Evolutionary conservation across 35 echinoderm and acorn worm species (phyloP).

Genomic region (Eucidaris tribuloides): DNA sequence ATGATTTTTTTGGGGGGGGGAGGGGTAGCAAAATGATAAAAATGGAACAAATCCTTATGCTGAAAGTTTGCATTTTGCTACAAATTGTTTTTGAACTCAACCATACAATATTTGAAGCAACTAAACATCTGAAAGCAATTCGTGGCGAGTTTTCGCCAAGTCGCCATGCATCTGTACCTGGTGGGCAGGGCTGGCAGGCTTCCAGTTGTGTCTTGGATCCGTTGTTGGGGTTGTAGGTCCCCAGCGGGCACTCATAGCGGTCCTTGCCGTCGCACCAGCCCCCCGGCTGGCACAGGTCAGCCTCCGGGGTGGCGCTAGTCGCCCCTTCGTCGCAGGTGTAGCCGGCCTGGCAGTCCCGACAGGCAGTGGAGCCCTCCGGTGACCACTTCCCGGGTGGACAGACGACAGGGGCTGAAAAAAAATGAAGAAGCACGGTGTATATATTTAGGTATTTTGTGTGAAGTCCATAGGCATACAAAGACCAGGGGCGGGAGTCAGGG

Average conservation of each 20-base stretch:
- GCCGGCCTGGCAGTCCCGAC: constrained; percentile 59
- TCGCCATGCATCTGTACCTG: constrained; percentile 33
- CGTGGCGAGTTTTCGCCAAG: not conserved
- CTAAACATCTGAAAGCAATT: no score
- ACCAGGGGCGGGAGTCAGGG: no score
- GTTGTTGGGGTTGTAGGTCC: constrained; percentile 89
- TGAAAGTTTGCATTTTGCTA: no score
- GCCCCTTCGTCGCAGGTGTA: constrained; percentile 91
- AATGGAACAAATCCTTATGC: no score
- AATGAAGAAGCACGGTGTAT: no score
- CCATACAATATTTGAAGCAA: no score
- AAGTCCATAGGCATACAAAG: no score
- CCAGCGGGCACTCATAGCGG: constrained; percentile 68
- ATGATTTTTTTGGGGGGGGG: no score
- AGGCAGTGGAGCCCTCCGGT: constrained; percentile 47
- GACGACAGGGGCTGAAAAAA: constrained; percentile 63
- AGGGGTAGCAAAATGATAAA: no score
- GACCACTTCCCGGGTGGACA: constrained; percentile 86
- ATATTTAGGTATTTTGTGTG: no score
- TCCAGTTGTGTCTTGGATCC: constrained; percentile 49
- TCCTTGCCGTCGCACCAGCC: constrained; percentile 91
- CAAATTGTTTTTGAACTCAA: no score
- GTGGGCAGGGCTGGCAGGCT: constrained; percentile 77
- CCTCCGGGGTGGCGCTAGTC: constrained; percentile 43
- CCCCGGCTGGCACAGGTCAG: constrained; percentile 83